Base-by-base conservation (phyloP, 2,113 vertebrate species). In the Cyphomyrus plagiostoma region DNA sequence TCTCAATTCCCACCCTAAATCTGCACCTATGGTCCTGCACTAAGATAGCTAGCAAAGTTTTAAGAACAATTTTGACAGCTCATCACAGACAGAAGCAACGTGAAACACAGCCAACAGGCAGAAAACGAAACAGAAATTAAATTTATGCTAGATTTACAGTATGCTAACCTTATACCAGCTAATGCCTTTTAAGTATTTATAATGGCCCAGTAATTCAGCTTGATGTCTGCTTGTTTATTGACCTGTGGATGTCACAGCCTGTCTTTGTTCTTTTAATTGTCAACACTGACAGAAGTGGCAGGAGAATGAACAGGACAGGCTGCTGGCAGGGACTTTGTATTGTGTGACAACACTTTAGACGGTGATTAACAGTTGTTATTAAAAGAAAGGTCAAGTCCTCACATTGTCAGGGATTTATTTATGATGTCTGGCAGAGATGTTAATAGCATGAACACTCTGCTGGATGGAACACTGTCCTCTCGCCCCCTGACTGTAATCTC, bases 301-400 rank as follows among this genome's bases (percentile, higher is more conserved):
- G 45, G 62, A 62, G 86, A 58, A 6, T 45, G 35, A 88, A 45
- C 30, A 45, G 52, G 39, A 53, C 56, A 45, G 39, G 53, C 86
- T 46, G 17, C 35, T 62, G 30, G 4, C 86, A 45, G 52, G 39
- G 56, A 58, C 35, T 62, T 35, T 10, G 21, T 46, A 88, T 52
- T 42, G 52, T 35, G 52, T 35, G 52, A 42, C 52, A 58, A 52
- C 15, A 87, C 86, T 56, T 87, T 56, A 35, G 56, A 30, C 39
- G 49, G 17, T 87, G 86, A 87, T 58, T 88, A 62, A 88, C 35
- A 45, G 21, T 88, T 21, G 26, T 45, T 88, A 58, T 35, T 87
- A 30, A 86, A 80, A 19, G 30, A 80, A 56, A 87, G 52, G 82
- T 46, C 42, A 85, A 21, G 19, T 80, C 23, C 21, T 85, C 46